Percentiles rank a stretch among this genome's conserved stretches.
These are phyloP conservation scores for Lindbergichthys nudifrons DNA, from an alignment of 2,797 vertebrate species.

Conservation along the genomic window DNA sequence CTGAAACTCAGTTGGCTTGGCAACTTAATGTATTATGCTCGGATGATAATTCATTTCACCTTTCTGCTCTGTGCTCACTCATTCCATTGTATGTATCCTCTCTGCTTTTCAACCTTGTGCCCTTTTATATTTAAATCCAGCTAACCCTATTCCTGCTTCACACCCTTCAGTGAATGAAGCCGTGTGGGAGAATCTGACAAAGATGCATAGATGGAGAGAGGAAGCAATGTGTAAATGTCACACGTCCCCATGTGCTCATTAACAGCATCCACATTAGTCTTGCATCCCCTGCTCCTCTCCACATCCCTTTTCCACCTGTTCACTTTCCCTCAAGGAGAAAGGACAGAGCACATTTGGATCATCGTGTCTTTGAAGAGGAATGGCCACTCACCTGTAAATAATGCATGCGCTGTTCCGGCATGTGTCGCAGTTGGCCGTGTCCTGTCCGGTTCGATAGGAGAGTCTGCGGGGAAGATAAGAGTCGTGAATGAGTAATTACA, in stretches of 20 bases:
- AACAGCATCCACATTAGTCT: conserved; percentile 57
- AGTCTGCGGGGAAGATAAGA: conserved; percentile 89
- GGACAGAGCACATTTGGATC: conserved; percentile 51
- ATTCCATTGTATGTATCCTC: conserved; percentile 14
- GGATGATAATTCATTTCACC: conserved; percentile 64
- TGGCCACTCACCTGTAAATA: conserved; percentile 94
- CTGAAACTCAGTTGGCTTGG: conserved; percentile 46
- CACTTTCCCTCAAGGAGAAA: conserved; percentile 52
- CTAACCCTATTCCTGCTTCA: conserved; percentile 5
- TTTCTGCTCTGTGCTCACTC: conserved; percentile 36
- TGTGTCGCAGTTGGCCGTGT: conserved; percentile 99
- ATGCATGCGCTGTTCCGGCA: conserved; percentile 99
- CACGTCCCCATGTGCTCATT: conserved; percentile 50
- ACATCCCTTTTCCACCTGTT: conserved; percentile 26
- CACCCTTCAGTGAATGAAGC: conserved; percentile 21
- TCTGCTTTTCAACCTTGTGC: conserved; percentile 16
- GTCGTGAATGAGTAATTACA: conserved; percentile 78
- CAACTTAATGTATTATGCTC: conserved; percentile 56
- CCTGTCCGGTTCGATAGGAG: conserved; percentile 98
- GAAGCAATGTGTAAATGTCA: conserved; percentile 51
- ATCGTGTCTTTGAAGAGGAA: conserved; percentile 65
- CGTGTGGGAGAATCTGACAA: conserved; percentile 18
- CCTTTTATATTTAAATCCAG: conserved; percentile 24
- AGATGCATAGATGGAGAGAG: conserved; percentile 38
- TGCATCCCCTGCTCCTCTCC: neutral